phyloP scores from a whole-genome alignment of 1,140 invertebrate species.

The Drosophila nebulosa region DNA sequence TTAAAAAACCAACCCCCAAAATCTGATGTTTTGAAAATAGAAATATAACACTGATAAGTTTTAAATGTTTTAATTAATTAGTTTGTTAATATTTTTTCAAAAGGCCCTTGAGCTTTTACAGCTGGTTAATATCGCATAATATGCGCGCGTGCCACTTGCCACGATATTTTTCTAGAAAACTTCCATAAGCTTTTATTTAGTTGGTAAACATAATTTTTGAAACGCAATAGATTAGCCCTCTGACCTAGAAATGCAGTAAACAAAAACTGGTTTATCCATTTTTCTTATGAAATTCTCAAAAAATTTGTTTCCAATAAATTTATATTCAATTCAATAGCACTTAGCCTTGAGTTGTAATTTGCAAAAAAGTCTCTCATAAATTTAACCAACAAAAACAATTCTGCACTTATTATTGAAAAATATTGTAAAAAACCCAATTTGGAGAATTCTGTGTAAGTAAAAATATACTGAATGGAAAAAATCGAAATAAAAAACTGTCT shows the following conservation, averaged over 20 bases:
- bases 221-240: neutral
- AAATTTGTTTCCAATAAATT: neutral
- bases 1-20: too few relatives aligned
- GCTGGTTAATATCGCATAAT: neutral
- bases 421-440: too few relatives aligned
- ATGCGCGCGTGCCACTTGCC: constrained; percentile 16
- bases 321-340: neutral
- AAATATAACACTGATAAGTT: neutral
- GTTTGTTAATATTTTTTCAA: neutral
- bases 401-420: too few relatives aligned
- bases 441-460: too few relatives aligned
- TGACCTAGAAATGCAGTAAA: neutral
- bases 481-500: too few relatives aligned
- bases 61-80: too few relatives aligned
- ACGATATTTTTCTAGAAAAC: constrained; percentile 5
- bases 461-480: too few relatives aligned
- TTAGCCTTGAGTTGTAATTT: neutral
- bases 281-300: neutral
- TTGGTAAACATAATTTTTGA: neutral
- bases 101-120: neutral
- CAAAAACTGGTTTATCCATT: neutral
- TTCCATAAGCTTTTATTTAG: neutral
- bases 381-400: too few relatives aligned
- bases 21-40: neutral
- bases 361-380: neutral